Base-by-base conservation (phyloP, 2,888 invertebrate genomes). In the Trichopria drosophilae region DNA sequence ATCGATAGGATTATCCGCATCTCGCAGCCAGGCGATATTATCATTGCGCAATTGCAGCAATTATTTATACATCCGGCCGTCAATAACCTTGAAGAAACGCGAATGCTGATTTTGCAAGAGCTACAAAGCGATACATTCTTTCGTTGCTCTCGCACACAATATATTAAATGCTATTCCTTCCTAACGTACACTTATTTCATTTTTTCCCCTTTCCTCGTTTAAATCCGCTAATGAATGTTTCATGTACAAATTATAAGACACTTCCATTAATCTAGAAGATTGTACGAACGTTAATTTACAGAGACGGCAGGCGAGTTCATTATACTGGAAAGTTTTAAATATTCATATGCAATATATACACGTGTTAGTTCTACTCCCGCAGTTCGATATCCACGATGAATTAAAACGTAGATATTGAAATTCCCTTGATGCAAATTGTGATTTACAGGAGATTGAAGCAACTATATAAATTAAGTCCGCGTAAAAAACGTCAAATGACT, bases 181-280 rank as follows among this genome's bases (percentile, higher is more conserved):
- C n/a, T n/a, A n/a, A n/a, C n/a, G n/a, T n/a, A n/a, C n/a, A n/a
- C n/a, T n/a, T n/a, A n/a, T n/a, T n/a, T n/a, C n/a, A n/a, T n/a
- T n/a, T n/a, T n/a, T n/a, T n/a, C n/a, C n/a, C n/a, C n/a, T n/a
- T n/a, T n/a, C n/a, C n/a, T n/a, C n/a, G n/a, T n/a, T n/a, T n/a
- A n/a, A n/a, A n/a, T n/a, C n/a, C n/a, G n/a, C 42, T 46, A 41
- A 51, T 46, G 45, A 51, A 46, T 41, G 46, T 51, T 46, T 47
- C 47, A 37, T 34, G n/a, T n/a, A n/a, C n/a, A n/a, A n/a, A 32
- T 47, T 42, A 45, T 40, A 52, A 51, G 50, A 40, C 36, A 28
- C 35, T n/a, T 52, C 35, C 32, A 37, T 47, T 42, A 46, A 52
- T 47, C 41, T 40, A 28, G 36, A 47, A 40, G 41, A 51, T 46